Conservation (phyloP, 2,888 invertebrate genomes). For the Exephanes ischioxanthus region DNA sequence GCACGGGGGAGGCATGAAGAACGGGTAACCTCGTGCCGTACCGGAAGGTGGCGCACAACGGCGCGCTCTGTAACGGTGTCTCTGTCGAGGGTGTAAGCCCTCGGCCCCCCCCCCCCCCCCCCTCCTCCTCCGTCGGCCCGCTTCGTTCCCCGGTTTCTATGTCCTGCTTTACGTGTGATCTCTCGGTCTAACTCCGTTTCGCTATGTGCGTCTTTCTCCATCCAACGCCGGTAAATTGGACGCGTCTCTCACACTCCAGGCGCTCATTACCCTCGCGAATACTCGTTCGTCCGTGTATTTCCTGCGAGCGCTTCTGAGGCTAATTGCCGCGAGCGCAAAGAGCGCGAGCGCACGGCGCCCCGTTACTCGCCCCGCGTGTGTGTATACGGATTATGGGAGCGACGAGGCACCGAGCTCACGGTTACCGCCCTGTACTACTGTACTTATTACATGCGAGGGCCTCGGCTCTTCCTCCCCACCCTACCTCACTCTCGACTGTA, state of each 20-base stretch:
- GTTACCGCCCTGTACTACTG: slow-evolving; percentile 53
- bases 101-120: slow-evolving; percentile 22
- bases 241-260: slow-evolving; percentile 54
- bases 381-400: slow-evolving; percentile 76
- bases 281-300: slow-evolving; percentile 77
- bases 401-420: slow-evolving; percentile 58
- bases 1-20: slow-evolving; percentile 1
- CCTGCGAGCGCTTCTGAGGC: slow-evolving; percentile 73
- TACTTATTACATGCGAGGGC: slow-evolving; percentile 43
- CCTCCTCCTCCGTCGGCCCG: slow-evolving; percentile 32
- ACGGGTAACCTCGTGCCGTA: slow-evolving; percentile 64
- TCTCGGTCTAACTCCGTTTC: slow-evolving; percentile 51
- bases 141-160: slow-evolving; percentile 44
- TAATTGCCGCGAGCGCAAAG: slow-evolving; percentile 79
- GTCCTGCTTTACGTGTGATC: slow-evolving; percentile 35
- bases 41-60: slow-evolving; percentile 72
- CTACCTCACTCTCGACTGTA: slow-evolving; percentile 5
- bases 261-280: slow-evolving; percentile 70
- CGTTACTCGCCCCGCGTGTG: slow-evolving; percentile 75
- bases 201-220: slow-evolving; percentile 27
- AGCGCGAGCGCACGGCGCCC: slow-evolving; percentile 59
- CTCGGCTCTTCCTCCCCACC: not conserved
- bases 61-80: slow-evolving; percentile 74
- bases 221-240: slow-evolving; percentile 23
- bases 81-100: slow-evolving; percentile 71